Base-by-base conservation (phyloP, 2,888 invertebrate genomes). In the Papilio demoleus region DNA sequence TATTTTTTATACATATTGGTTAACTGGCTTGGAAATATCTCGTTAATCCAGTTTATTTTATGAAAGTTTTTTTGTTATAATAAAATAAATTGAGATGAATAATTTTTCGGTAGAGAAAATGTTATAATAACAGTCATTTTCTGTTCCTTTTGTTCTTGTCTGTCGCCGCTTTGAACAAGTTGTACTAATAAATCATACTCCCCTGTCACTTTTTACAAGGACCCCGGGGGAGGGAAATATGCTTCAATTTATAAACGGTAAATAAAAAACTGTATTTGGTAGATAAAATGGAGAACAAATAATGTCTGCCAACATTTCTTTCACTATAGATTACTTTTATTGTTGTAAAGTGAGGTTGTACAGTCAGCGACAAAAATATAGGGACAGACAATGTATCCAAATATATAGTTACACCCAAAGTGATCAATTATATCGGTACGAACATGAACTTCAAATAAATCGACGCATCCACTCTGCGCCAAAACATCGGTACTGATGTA, bases 131-230 rank as follows among this genome's bases (percentile, higher is more conserved):
- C 27, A 53, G 31, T 53, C 6, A 53, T 27, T 27, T 6, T 31
- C 24, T 31, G 60, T 47, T 66, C 65, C 14, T 65, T 69, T 70
- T 70, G 65, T 58, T 66, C 59, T 65, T 65, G 61, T 59, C 58
- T 53, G 53, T 53, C 53, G 53, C 53, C 53, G 53, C n/a, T 53
- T 53, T 27, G 53, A 53, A 53, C 53, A 53, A 53, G 53, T 53
- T 53, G 53, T 53, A n/a, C 8, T n/a, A 27, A 53, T 53, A 53
- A 53, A 53, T 53, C 53, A 53, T 53, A 53, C 53, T 53, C 53
- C n/a, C 5, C 53, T 53, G 53, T 53, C 53, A 53, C 53, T 53
- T 53, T 53, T 53, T 53, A 53, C 53, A 53, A 53, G 53, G 27
- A 53, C 53, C 53, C 27, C 2, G n/a, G 53, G 53, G 53, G n/a